phyloP scores from a whole-genome alignment of 1,140 invertebrate species.

The Diorhabda elongata region DNA sequence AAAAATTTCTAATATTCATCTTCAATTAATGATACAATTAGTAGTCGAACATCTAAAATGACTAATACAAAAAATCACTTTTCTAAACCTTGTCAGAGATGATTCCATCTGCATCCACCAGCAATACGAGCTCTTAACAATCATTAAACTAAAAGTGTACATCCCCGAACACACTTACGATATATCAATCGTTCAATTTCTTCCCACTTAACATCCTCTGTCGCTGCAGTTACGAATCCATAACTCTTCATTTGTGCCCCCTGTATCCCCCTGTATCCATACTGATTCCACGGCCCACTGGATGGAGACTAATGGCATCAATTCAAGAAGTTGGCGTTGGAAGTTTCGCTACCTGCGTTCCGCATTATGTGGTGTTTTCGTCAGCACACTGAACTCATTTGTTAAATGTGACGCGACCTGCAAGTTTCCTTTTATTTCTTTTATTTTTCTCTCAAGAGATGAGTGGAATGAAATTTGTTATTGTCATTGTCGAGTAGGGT shows the following conservation, averaged over 20 bases:
- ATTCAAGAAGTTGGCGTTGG: constrained; percentile 39
- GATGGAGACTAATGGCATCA: constrained; percentile 45
- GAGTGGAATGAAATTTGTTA: no score
- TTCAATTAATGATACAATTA: no score
- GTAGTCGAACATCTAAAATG: no score
- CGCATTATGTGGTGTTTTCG: constrained; percentile 38
- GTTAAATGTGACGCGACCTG: constrained; percentile 40
- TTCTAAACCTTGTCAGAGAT: no score
- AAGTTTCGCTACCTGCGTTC: constrained; percentile 38
- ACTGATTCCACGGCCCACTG: constrained; percentile 35
- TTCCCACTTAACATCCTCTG: constrained; percentile 40
- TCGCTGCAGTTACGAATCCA: constrained; percentile 38
- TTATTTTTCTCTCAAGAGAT: no score
- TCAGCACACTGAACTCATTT: constrained; percentile 37
- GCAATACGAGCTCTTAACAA: no score
- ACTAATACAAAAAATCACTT: no score
- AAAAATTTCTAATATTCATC: no score
- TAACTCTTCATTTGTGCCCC: constrained; percentile 44
- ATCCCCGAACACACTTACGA: background rate
- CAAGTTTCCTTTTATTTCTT: no score
- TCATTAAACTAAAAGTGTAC: no score
- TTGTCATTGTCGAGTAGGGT: no score
- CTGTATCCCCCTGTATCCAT: constrained; percentile 31
- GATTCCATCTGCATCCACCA: no score
- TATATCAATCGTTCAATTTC: constrained; percentile 29